Evolutionary conservation across 2,113 vertebrate species (phyloP).

Genomic region (Protobothrops flavoviridis): DNA sequence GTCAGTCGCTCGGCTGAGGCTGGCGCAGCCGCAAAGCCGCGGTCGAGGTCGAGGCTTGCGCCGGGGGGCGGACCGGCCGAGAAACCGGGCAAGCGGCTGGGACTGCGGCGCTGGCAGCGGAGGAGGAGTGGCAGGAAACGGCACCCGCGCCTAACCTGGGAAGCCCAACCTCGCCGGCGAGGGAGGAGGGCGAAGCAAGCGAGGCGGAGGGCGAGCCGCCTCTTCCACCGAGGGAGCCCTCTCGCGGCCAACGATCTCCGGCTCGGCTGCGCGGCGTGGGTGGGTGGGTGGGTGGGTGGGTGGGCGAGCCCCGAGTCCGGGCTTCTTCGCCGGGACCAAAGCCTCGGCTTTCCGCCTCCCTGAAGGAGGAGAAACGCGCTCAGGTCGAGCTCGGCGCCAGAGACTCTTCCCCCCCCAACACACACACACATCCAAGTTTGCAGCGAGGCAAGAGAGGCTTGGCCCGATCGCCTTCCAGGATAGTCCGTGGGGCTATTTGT

Average conservation of each 20-base stretch:
- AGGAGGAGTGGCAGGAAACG: conserved; percentile 16
- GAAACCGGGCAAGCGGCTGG: neutral
- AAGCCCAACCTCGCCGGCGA: conserved; percentile 9
- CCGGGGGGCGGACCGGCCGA: neutral
- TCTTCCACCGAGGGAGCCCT: neutral
- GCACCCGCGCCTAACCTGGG: conserved; percentile 3
- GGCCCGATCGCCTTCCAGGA: neutral
- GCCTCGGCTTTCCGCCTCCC: too few species aligned
- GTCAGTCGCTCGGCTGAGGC: neutral
- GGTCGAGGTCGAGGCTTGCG: too few species aligned
- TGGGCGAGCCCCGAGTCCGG: neutral
- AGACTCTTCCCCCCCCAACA: neutral
- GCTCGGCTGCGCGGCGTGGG: neutral
- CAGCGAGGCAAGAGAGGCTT: neutral
- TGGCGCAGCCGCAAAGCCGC: too few species aligned
- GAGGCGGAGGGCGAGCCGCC: neutral
- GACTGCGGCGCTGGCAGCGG: neutral
- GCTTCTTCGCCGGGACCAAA: neutral
- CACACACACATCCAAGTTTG: too few species aligned
- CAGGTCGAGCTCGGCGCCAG: neutral
- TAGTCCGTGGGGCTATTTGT: neutral
- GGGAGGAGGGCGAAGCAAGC: neutral
- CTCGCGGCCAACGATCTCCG: neutral
- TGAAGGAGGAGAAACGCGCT: too few species aligned
- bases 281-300: too few species aligned